Base-by-base conservation (phyloP, 2,888 invertebrate species). In the Reticulitermes lucifugus region DNA sequence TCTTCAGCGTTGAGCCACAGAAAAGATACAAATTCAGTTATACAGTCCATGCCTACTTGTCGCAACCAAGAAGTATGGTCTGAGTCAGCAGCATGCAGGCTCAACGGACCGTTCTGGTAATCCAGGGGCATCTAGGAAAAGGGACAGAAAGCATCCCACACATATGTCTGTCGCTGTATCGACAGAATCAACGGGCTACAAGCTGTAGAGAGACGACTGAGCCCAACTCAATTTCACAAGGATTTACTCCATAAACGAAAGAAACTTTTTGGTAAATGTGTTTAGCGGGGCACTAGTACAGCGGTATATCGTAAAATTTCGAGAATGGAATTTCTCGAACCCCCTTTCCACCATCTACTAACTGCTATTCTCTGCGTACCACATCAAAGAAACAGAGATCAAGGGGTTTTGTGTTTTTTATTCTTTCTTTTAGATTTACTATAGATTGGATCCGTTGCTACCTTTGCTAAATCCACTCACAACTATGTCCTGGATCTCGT, bases 141-240 rank as follows among this genome's bases (percentile, higher is more conserved):
- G 77, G 35, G 35, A 35, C 35, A 14, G 4, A 77, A 77, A 77
- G 46, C 51, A 41, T n/a, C 77, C 9, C 46, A 77, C 77, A 77
- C 77, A 51, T 46, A 77, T 35, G 41, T 77, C 77, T 77, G 77
- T 46, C 46, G n/a, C 77, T 46, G 77, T 77, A 77, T 77, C 77
- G 46, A 77, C 77, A 77, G 77, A 73, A 73, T 41, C 70, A 70
- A 70, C 70, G 25, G 70, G n/a, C 73, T 35, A 73, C 77, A 77
- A 51, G 22, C 77, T n/a, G 18, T 12, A 25, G 65, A 65, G 25
- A 65, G 65, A 65, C n/a, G 43, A 4, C 7, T 41, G 73, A 77
- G 46, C 22, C 59, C 85, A 82, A 85, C 85, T 85, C 85, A 85
- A 85, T 85, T 85, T 85, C 85, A 85, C 70, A 75, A 77, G 85